Evolutionary conservation across 2,113 vertebrate genomes (phyloP).

Genomic region (Eptatretus burgeri): DNA sequence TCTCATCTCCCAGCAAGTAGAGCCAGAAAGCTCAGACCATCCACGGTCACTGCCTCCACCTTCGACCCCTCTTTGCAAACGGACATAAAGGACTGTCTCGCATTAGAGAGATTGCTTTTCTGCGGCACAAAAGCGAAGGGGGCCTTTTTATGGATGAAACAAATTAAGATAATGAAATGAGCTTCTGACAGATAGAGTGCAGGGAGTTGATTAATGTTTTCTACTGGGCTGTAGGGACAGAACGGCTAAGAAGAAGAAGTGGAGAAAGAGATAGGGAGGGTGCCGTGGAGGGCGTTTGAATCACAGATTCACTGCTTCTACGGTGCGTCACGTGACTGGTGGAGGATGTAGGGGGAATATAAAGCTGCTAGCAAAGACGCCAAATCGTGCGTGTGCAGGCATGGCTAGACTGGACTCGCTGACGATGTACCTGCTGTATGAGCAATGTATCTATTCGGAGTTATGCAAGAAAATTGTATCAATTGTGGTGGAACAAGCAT

Average conservation of each 20-base stretch:
- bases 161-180: slow-evolving; percentile 6
- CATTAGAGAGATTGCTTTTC: slow-evolving; percentile 5
- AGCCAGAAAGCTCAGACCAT: no score
- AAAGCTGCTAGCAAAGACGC: not conserved
- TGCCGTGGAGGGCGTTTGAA: not conserved
- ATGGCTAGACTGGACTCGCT: no score
- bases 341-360: slow-evolving; percentile 4
- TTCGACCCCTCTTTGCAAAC: no score
- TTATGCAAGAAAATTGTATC: no score
- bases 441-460: no score
- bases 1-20: no score
- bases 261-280: not conserved
- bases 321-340: not conserved
- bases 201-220: no score
- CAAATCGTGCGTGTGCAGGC: no score
- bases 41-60: no score
- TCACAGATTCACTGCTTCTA: slow-evolving; percentile 5
- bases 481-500: no score
- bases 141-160: not conserved
- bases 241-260: not conserved
- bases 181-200: not conserved
- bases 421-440: no score
- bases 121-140: not conserved
- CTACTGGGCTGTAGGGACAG: no score
- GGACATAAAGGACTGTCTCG: not conserved